Percentiles rank a stretch among this genome's conserved stretches.
phyloP scores from a whole-genome alignment of 2,888 invertebrate genomes.

The Saturnia pavonia region DNA sequence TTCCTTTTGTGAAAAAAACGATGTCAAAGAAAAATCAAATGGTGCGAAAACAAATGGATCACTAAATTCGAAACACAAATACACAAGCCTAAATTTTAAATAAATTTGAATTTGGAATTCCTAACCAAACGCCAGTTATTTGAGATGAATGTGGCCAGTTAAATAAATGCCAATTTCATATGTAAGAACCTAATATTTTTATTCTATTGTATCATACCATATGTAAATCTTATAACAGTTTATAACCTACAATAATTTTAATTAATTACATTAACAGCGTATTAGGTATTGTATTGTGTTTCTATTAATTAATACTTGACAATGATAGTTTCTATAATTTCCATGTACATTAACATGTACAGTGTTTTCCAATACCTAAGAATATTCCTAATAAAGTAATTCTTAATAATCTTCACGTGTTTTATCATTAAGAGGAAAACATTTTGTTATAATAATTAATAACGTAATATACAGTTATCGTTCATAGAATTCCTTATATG shows the following conservation, averaged over 20 bases:
- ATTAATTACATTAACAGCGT: background rate
- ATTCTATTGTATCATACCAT: no score
- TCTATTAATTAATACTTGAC: background rate
- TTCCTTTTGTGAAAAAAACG: no score
- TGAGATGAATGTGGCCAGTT: no score
- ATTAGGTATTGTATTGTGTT: background rate
- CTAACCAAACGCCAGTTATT: no score
- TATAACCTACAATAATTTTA: background rate
- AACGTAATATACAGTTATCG: slow-evolving; percentile 13
- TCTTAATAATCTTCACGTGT: slow-evolving; percentile 22
- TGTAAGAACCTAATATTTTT: no score
- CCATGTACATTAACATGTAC: slow-evolving; percentile 16
- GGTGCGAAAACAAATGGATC: no score
- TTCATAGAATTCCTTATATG: slow-evolving; percentile 2
- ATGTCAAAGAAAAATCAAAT: no score
- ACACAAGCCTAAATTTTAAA: no score
- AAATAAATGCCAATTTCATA: no score
- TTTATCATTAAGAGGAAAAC: slow-evolving; percentile 30
- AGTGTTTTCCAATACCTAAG: slow-evolving; percentile 24
- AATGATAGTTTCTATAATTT: slow-evolving; percentile 8
- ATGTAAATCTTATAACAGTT: background rate
- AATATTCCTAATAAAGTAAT: slow-evolving; percentile 19
- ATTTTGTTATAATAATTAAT: slow-evolving; percentile 29
- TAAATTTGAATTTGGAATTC: no score
- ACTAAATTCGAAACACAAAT: no score